Evolutionary conservation across 2,888 invertebrate species (phyloP).

Genomic region (Syrphus vitripennis): DNA sequence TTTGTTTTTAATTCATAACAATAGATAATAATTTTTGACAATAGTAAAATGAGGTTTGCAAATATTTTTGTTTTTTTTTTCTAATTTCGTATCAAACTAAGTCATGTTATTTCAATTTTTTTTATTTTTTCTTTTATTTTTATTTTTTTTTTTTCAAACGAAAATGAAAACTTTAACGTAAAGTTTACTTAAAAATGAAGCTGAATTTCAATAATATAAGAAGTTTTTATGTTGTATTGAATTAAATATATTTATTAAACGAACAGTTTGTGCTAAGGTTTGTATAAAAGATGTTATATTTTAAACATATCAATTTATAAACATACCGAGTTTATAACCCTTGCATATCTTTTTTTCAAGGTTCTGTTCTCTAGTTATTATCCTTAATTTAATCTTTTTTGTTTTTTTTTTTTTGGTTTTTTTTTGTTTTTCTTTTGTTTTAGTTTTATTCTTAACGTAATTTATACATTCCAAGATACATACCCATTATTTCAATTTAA

Average conservation of each 20-base stretch:
- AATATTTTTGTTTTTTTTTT: not conserved
- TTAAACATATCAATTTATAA: constrained; percentile 4
- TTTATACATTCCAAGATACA: constrained; percentile 67
- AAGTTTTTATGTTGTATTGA: not conserved
- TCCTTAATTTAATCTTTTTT: constrained; percentile 63
- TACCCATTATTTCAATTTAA: constrained; percentile 19
- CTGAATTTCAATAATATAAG: not conserved
- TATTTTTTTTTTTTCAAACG: no score
- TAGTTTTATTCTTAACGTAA: constrained; percentile 69
- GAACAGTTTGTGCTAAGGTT: constrained; percentile 6
- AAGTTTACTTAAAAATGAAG: not conserved
- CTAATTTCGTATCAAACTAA: not conserved
- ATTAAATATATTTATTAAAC: not conserved
- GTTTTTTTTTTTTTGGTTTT: no score
- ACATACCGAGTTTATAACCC: constrained; percentile 23
- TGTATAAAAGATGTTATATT: constrained; percentile 12
- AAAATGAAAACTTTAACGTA: not conserved
- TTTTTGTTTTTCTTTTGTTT: no score
- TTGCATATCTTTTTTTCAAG: constrained; percentile 22
- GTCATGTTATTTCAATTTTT: not conserved
- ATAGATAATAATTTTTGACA: not conserved
- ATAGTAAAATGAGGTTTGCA: not conserved
- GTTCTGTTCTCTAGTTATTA: constrained; percentile 32
- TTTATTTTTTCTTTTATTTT: not conserved
- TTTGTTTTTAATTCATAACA: not conserved